Evolutionary conservation across 2,888 invertebrate species (phyloP).

Genomic region (Mamestra brassicae): DNA sequence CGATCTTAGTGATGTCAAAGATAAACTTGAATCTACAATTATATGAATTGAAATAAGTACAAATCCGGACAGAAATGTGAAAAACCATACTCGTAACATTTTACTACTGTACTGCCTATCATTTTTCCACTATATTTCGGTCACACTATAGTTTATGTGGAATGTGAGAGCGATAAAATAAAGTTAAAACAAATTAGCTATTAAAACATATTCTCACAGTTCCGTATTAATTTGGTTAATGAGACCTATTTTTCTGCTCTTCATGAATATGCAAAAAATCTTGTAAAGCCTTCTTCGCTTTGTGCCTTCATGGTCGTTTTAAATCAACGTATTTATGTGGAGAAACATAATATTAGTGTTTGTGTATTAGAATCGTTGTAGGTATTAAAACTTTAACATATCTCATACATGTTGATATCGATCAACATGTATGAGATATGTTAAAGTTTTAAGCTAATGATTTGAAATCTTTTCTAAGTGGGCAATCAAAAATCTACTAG

Average conservation of each 20-base stretch:
- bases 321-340: constrained; percentile 34
- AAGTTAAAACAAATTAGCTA: background rate
- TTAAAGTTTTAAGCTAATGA: too few relatives aligned
- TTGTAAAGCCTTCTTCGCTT: constrained; percentile 49
- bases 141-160: too few relatives aligned
- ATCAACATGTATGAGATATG: too few relatives aligned
- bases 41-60: background rate
- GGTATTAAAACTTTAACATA: too few relatives aligned
- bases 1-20: too few relatives aligned
- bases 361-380: background rate
- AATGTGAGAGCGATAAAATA: background rate
- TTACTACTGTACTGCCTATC: too few relatives aligned
- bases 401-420: too few relatives aligned
- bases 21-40: too few relatives aligned
- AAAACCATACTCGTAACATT: too few relatives aligned
- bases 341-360: constrained; percentile 15
- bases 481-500: too few relatives aligned
- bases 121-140: too few relatives aligned
- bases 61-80: background rate
- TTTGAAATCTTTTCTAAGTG: too few relatives aligned
- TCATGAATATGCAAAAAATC: constrained; percentile 77
- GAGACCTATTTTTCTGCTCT: constrained; percentile 65
- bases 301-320: constrained; percentile 16
- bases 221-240: constrained; percentile 78
- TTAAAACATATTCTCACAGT: constrained; percentile 51